Evolutionary conservation across 2,113 vertebrate species (phyloP), one percentile per base, ranked within the genome.

Genomic region (Sardina pilchardus): DNA sequence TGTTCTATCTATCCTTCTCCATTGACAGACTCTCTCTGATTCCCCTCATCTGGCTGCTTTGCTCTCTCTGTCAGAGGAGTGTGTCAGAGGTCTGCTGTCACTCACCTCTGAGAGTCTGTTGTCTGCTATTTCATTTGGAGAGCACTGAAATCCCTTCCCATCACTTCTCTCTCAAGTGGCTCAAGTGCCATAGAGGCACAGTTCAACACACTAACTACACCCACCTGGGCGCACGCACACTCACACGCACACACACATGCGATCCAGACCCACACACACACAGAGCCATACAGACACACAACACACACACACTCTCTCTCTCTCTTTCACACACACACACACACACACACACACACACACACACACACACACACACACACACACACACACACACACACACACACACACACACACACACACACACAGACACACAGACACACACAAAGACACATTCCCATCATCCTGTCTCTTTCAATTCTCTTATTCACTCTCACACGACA

Each of bases 71-170:
- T 34, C 10, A 71, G 30, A 16, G 71, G 2, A 36, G 71, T 1
- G 16, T 36, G 12, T 36, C 71, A 78, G 71, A 17, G 34, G 34
- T 78, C 71, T 78, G 34, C 71, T 71, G 26, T 71, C 71, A 36
- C 19, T 36, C 71, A 78, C 71, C 34, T 50, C 48, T 78, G 71
- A 78, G 71, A 78, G 71, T 30, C 9, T 71, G 26, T 34, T 30
- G n/a, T 75, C 26, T 75, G 67, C 12, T 75, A 75, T 34, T 78
- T 78, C 26, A 78, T 78, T 78, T 78, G 71, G 30, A 78, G 71
- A 78, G 26, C 14, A 78, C 30, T 26, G 9, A 12, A 34, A 71
- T 34, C 71, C 34, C 30, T 78, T 17, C 71, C 63, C 8, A 71
- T 34, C 63, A 71, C 63, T 71, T 71, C 12, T 8, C n/a, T 67